A percentile compares a stretch with the other conserved stretches of the same genome.
These are phyloP conservation scores for Peromyscus leucopus DNA, from an alignment of 2,113 vertebrate genomes.

Conservation along the genomic window DNA sequence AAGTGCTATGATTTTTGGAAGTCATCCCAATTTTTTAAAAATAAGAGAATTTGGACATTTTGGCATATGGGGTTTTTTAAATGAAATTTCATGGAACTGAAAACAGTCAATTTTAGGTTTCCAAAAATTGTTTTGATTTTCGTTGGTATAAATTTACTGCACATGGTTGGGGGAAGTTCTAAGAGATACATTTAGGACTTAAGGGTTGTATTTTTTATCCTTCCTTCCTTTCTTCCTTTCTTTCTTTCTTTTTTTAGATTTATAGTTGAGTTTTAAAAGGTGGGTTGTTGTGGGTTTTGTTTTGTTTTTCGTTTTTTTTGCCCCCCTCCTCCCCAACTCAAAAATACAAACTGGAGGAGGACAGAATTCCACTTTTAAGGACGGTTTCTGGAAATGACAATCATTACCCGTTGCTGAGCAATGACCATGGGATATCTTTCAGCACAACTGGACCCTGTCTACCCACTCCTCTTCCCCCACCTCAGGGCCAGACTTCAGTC, in stretches of 20 bases:
- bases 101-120: constrained; percentile 87
- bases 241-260: constrained; percentile 59
- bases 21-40: constrained; percentile 86
- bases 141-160: constrained; percentile 85
- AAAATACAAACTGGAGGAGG: constrained; percentile 41
- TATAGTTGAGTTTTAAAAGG: constrained; percentile 80
- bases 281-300: constrained; percentile 27
- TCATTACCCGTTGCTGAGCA: neutral
- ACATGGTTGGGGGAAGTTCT: constrained; percentile 85
- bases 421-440: neutral
- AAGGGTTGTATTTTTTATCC: constrained; percentile 2
- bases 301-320: rapidly evolving
- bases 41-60: constrained; percentile 87
- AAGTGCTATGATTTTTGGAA: constrained; percentile 83
- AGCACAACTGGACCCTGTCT: neutral
- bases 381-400: neutral
- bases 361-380: neutral
- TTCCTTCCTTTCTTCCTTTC: constrained; percentile 14
- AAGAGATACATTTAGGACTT: constrained; percentile 80
- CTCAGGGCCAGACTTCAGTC: neutral
- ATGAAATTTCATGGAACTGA: constrained; percentile 86
- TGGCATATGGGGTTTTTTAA: constrained; percentile 86
- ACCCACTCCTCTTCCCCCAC: neutral
- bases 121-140: constrained; percentile 87
- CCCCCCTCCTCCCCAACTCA: neutral